Evolutionary conservation across 2,113 vertebrate genomes (phyloP), one percentile per base, ranked within the genome.

Genomic region (Morone saxatilis): DNA sequence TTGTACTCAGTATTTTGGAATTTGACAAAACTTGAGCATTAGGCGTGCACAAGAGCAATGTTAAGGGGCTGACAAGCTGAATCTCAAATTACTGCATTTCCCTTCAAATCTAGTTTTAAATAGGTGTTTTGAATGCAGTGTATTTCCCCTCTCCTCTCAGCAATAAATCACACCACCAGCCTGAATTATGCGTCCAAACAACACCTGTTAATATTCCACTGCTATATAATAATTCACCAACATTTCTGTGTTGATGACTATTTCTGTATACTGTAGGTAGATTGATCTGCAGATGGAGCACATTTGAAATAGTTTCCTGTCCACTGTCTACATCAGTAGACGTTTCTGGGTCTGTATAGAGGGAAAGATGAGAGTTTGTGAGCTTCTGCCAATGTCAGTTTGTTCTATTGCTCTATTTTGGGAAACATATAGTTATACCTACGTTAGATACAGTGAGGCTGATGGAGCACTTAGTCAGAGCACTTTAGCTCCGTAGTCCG

Each of bases 391-490:
- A 67, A 31, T 45, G 75, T 60, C 38, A 20, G 41, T 65, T 68
- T 80, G 11, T 50, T 81, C 51, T 78, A 25, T 50, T 75, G 57
- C 63, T 88, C 84, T 91, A 90, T 91, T 89, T 85, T 83, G 43
- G 78, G 90, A 73, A 66, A 59, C 50, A 14, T 31, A 4, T 57
- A 60, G 25, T 63, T 86, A 74, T 74, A 85, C 78, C 76, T 85
- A 76, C 85, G 87, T 81, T 86, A 77, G 83, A 80, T 82, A 70
- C 68, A 86, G 78, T 63, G 50, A 86, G 81, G 74, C 83, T 78
- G 70, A 86, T 88, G 80, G 83, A 85, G 85, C 86, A 90, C 88
- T 91, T 91, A 88, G 81, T 88, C 81, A 78, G 79, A 88, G 88
- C 72, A 86, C 87, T 92, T 91, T 68, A 72, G 83, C 83, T 72